Base-by-base conservation (phyloP, 2,113 vertebrate genomes). In the Rhinoderma darwinii region DNA sequence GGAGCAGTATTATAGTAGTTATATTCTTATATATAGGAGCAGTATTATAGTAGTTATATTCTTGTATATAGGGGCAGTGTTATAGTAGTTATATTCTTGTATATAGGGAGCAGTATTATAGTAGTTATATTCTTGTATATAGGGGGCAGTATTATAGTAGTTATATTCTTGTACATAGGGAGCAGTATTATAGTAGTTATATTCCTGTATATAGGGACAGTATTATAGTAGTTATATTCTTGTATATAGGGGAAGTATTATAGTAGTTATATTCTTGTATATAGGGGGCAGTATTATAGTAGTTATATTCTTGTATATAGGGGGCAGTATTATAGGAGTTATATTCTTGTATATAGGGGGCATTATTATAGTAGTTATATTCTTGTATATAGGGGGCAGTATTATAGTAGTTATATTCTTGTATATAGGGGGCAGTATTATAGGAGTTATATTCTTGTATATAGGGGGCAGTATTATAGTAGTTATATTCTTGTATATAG, bases 221-320 rank as follows among this genome's bases (percentile, higher is more conserved):
- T 63, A 63, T 63, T 63, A 63, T 63, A 63, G 59, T 63, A 63
- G 59, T 63, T 63, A 63, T 63, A 63, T 63, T 63, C 25, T 63
- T 63, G 59, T 63, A 63, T 4, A 63, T 63, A 63, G 59, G 59
- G 14, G 47, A n/a, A 63, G 59, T 27, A 63, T 63, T 63, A 63
- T 63, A 63, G 59, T 63, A 63, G 59, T 63, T 63, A 63, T 63
- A 63, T 63, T 63, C 59, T 27, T 63, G 59, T 63, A 63, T 14
- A 63, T 63, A 63, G 59, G 59, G n/a, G 30, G 59, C n/a, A 63
- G 59, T 63, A 63, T 63, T 63, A 63, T 63, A 63, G 59, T 63
- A 63, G 59, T 30, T 63, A 63, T 63, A 63, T 63, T 63, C 59
- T 30, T 63, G 59, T 63, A 63, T 14, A 63, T 63, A 63, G 59